Evolutionary conservation across 1,140 invertebrate genomes (phyloP), one percentile per base, ranked within the genome.

Genomic region (Ganaspis sp.): DNA sequence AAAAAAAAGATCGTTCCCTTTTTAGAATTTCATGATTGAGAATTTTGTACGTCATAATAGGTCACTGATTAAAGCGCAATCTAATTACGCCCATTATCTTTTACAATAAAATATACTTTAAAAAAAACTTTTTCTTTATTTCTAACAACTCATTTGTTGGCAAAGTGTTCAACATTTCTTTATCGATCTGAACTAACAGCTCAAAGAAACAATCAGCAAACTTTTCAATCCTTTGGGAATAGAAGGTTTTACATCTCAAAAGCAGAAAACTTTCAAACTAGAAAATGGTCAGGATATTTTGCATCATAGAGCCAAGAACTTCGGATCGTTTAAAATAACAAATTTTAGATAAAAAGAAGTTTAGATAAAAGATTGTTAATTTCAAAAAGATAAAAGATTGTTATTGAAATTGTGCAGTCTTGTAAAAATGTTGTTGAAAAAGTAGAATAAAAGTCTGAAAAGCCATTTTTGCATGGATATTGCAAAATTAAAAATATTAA

Each of bases 1-100:
- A 64, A 64, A 64, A 15, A 64, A 64, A 26, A 29, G 3, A 19
- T 17, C 6, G 11, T n/a, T 49, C 15, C 8, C 17, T 58, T 19
- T 58, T 58, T 58, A 58, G 53, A 58, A 58, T 58, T 58, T 58
- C 21, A 12, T 58, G 53, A 58, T 58, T 58, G 53, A 11, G 23
- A 21, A 26, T 58, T 64, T 64, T 64, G 54, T 64, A 64, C 54
- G 21, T 26, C 12, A 26, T 58, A 58, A 26, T 58, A 58, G 53
- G 53, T 58, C 53, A 58, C 53, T 29, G 23, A 26, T 58, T 58
- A 12, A 9, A 54, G 53, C 21, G 53, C 53, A 19, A 23, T 58
- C 21, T 23, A 15, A 58, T 58, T 58, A 15, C 45, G 19, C 45
- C 19, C 15, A 58, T 26, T 58, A 0, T 15, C 21, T 23, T 23